Evolutionary conservation across 2,888 invertebrate genomes (phyloP).

Genomic region (Pyrocoelia pectoralis): DNA sequence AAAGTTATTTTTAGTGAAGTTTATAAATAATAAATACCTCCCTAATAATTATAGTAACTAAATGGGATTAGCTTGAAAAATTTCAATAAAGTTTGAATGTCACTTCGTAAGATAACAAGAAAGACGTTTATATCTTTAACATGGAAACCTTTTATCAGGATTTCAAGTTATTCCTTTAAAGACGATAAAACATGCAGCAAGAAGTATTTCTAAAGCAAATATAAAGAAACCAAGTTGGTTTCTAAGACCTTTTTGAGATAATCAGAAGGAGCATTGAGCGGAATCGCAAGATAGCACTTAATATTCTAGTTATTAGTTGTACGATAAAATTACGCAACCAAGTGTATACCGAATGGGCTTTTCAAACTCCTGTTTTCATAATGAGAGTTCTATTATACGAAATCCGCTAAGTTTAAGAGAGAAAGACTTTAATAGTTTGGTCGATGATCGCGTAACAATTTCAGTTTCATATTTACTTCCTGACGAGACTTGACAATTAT

Average conservation of each 20-base stretch:
- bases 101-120: slow-evolving; percentile 5
- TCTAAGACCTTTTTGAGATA: slow-evolving; percentile 45
- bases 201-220: slow-evolving; percentile 39
- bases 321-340: slow-evolving; percentile 38
- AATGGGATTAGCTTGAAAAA: background rate
- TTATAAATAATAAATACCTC: too few species aligned
- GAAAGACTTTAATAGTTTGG: background rate
- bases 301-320: slow-evolving; percentile 52
- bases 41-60: too few species aligned
- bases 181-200: slow-evolving; percentile 39
- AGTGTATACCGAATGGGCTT: slow-evolving; percentile 38
- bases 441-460: too few species aligned
- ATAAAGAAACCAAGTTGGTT: slow-evolving; percentile 46
- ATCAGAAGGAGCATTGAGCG: slow-evolving; percentile 50
- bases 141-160: slow-evolving; percentile 18
- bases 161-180: slow-evolving; percentile 35
- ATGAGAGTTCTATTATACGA: slow-evolving; percentile 27
- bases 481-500: too few species aligned
- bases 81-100: slow-evolving; percentile 2
- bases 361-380: slow-evolving; percentile 26
- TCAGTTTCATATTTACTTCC: background rate
- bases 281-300: slow-evolving; percentile 54
- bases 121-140: slow-evolving; percentile 12
- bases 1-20: too few species aligned
- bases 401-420: slow-evolving; percentile 19